A percentile compares a stretch with the other conserved stretches of the same genome.
phyloP scores from a whole-genome alignment of 2,888 invertebrate genomes.

The Choristoneura rosaceana region DNA sequence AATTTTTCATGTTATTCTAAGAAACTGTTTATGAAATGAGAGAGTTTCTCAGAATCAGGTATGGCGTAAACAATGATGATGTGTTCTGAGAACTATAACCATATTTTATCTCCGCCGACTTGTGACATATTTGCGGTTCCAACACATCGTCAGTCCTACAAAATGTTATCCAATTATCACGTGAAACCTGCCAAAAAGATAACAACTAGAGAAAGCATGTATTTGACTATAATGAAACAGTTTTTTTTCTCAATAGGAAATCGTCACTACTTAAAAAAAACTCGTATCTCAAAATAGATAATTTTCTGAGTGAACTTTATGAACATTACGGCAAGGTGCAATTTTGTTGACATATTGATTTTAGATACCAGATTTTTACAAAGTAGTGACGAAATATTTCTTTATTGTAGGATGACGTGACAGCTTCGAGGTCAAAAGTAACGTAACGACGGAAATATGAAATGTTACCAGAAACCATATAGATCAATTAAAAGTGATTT shows the following conservation, averaged over 20 bases:
- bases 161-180: conserved; percentile 32
- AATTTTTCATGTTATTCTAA: background rate
- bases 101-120: conserved; percentile 34
- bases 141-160: conserved; percentile 14
- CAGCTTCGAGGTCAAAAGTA: conserved; percentile 1
- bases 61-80: conserved; percentile 26
- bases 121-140: conserved; percentile 23
- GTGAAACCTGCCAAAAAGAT: conserved; percentile 7
- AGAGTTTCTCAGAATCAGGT: conserved; percentile 4
- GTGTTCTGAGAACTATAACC: conserved; percentile 22
- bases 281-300: too few species aligned
- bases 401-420: conserved; percentile 4
- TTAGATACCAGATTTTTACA: too few species aligned
- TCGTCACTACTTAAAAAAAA: background rate
- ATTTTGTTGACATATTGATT: too few species aligned
- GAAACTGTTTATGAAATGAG: background rate
- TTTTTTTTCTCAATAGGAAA: conserved; percentile 5
- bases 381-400: conserved; percentile 1
- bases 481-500: too few species aligned
- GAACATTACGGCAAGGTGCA: too few species aligned
- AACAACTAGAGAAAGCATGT: background rate
- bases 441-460: background rate
- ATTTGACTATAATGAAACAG: conserved; percentile 7
- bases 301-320: too few species aligned
- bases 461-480: background rate